Evolutionary conservation across 2,113 vertebrate species (phyloP), one percentile per base, ranked within the genome.

Genomic region (Elephas maximus): DNA sequence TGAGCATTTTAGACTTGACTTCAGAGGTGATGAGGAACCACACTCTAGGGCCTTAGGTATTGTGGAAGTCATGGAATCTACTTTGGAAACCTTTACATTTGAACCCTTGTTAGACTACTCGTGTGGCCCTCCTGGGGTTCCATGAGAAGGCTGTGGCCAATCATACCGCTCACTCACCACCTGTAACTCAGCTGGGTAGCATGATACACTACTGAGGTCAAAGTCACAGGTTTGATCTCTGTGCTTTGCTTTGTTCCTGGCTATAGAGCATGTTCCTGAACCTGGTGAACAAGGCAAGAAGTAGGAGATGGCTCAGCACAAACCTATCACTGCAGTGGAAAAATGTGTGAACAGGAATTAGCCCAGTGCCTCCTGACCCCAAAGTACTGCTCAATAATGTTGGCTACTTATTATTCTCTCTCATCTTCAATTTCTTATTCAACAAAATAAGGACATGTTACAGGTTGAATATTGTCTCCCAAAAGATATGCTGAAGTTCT

Each of bases 101-200:
- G 51, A 74, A 73, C 33, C 28, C 20, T 28, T 62, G 51, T 23
- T 74, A n/a, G 57, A 21, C 3, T 4, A 28, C 7, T 80, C 14
- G 14, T 3, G 62, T 76, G 57, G 53, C 48, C 28, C 63, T 51
- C 77, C 21, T 30, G 65, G 53, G 30, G 37, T 24, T 57, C 82
- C 26, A 0, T 9, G 69, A 91, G 24, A 53, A 84, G 41, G 44
- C 0, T 45, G 12, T 0, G 4, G 14, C 6, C 5, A 26, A 0
- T 33, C 44, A 33, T 12, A 18, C 8, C 0, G 8, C 30, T 63
- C 33, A 11, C 30, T 63, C 33, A 45, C 48, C 48, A 37, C 5
- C 2, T 18, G n/a, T 53, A 51, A 71, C 18, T 74, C 41, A 44
- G 60, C 18, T 45, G 33, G 65, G 77, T 15, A 23, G 30, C 17